Evolutionary conservation across 2,113 vertebrate species (phyloP).

Genomic region (Microcebus murinus): DNA sequence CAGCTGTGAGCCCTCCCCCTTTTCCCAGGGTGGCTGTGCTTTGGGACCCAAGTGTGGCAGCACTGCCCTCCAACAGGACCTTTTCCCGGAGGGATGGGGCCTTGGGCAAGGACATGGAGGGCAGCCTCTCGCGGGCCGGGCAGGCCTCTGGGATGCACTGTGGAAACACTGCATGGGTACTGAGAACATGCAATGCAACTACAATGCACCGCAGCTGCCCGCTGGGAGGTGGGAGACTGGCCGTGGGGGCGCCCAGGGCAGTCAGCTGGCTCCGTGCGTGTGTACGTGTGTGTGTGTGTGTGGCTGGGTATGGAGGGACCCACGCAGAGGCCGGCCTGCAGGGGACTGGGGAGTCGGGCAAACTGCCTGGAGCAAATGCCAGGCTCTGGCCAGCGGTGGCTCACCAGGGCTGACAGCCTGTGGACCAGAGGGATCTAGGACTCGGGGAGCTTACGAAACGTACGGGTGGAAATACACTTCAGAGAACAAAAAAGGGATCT

Average conservation of each 20-base stretch:
- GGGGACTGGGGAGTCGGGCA: rapidly evolving
- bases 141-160: slow-evolving; percentile 96
- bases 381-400: background rate
- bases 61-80: background rate
- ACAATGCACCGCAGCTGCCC: slow-evolving; percentile 95
- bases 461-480: background rate
- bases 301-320: rapidly evolving
- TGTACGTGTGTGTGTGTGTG: too few species aligned
- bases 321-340: background rate
- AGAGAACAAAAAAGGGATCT: background rate
- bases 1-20: background rate
- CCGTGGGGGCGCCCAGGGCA: rapidly evolving
- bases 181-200: slow-evolving; percentile 99
- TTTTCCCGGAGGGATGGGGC: rapidly evolving
- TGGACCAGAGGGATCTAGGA: background rate
- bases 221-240: background rate
- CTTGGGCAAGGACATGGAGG: background rate
- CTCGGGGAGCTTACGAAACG: background rate
- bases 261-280: background rate
- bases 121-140: slow-evolving; percentile 62
- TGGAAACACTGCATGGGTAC: slow-evolving; percentile 95
- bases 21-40: rapidly evolving
- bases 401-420: background rate
- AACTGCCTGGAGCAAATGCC: background rate
- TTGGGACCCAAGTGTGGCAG: rapidly evolving